A percentile compares a stretch with the other conserved stretches of the same genome.
Evolutionary conservation across 2,888 invertebrate genomes (phyloP).

Genomic region (Pyrrhosoma nymphula): DNA sequence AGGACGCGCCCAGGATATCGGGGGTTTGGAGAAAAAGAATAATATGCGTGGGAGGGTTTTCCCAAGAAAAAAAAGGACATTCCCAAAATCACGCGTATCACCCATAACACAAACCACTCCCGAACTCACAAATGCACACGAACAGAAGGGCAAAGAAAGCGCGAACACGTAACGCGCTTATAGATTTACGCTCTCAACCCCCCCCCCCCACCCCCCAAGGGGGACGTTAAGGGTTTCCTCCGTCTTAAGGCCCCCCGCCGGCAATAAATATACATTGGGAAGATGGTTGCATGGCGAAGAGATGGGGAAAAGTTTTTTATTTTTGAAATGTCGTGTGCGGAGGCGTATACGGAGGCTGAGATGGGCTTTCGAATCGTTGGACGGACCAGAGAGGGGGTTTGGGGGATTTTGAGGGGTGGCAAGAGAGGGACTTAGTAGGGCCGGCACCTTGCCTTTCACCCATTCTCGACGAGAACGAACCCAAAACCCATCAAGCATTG

Average conservation of each 20-base stretch:
- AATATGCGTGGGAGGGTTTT: neutral
- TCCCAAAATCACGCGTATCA: slow-evolving; percentile 9
- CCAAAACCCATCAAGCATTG: no score
- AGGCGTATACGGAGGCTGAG: neutral
- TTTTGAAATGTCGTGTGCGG: neutral
- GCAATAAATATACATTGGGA: slow-evolving; percentile 63
- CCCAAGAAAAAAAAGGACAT: neutral
- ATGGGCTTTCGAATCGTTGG: neutral
- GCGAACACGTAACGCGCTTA: slow-evolving; percentile 2
- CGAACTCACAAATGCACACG: neutral
- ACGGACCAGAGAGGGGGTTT: neutral
- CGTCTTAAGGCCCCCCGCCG: slow-evolving; percentile 21
- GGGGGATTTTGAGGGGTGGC: neutral
- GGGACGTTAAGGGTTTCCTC: neutral
- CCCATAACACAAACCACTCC: slow-evolving; percentile 26
- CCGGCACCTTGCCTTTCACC: no score
- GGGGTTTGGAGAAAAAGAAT: neutral
- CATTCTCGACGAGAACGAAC: no score
- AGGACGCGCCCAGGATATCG: neutral
- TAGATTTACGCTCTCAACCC: neutral
- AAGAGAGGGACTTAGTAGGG: neutral
- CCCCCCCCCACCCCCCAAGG: neutral
- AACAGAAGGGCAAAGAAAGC: neutral
- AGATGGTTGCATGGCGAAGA: slow-evolving; percentile 32
- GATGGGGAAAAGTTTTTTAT: neutral